phyloP scores from a whole-genome alignment of 2,797 vertebrate genomes.

The Sciurus carolinensis region DNA sequence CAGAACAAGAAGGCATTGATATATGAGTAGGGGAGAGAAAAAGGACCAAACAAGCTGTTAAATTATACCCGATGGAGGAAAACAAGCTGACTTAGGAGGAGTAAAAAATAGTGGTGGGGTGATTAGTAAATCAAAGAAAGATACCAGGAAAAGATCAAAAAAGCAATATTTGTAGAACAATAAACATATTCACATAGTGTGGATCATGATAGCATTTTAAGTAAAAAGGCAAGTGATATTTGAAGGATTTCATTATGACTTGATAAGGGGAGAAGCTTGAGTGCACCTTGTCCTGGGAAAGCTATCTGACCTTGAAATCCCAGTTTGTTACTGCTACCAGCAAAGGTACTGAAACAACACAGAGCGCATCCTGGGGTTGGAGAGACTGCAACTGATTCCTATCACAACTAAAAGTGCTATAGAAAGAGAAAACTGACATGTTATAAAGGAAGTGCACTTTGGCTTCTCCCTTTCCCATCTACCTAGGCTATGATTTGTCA shows the following conservation, averaged over 20 bases:
- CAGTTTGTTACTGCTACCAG: not conserved
- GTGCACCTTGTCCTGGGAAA: not conserved
- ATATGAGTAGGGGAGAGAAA: conserved; percentile 62
- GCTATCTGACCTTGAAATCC: not conserved
- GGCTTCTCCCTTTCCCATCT: not conserved
- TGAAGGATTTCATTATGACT: conserved; percentile 25
- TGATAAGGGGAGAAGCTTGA: not conserved
- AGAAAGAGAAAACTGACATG: not conserved
- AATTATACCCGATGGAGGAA: conserved; percentile 69
- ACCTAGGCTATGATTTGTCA: not conserved
- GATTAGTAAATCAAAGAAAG: conserved; percentile 46
- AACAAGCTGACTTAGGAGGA: conserved; percentile 76
- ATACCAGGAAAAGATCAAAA: not conserved
- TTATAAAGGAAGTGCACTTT: conserved; percentile 16
- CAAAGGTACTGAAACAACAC: not conserved
- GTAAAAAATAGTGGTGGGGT: conserved; percentile 55
- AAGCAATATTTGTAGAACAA: not conserved
- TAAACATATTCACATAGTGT: not conserved
- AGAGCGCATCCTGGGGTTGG: not conserved
- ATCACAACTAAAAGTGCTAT: not conserved
- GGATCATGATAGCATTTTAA: not conserved
- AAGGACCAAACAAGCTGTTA: conserved; percentile 75
- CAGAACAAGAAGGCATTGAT: conserved; percentile 78
- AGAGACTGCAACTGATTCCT: not conserved
- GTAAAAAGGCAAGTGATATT: conserved; percentile 13